Conservation (phyloP, 2,113 vertebrate species). For the Scomber colias region DNA sequence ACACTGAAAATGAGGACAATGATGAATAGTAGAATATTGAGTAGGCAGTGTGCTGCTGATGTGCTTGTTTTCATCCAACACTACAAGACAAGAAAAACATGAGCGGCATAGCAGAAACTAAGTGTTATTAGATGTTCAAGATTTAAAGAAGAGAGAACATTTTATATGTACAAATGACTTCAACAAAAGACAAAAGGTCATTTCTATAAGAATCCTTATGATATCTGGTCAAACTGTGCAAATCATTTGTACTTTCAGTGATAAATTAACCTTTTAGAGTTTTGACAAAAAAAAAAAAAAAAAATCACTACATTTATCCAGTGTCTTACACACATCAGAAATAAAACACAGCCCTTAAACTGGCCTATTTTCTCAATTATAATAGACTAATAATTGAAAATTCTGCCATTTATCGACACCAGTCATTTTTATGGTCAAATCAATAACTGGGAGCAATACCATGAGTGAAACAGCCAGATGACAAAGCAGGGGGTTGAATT, state of each 20-base stretch:
- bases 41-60: background rate
- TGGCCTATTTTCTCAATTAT: background rate
- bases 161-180: slow-evolving; percentile 1
- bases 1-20: background rate
- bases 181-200: background rate
- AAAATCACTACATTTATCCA: background rate
- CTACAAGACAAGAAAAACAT: background rate
- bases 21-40: background rate
- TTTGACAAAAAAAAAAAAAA: too few species aligned
- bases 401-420: background rate
- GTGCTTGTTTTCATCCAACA: slow-evolving; percentile 21
- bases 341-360: background rate
- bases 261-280: too few species aligned
- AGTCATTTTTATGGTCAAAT: background rate
- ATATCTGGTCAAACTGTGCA: background rate
- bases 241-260: too few species aligned
- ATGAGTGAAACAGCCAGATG: background rate
- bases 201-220: background rate
- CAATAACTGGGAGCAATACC: background rate
- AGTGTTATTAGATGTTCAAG: background rate
- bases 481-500: background rate
- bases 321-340: background rate
- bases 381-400: background rate
- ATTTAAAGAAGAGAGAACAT: background rate
- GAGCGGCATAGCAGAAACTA: background rate